phyloP scores from a whole-genome alignment of 1,140 invertebrate genomes.

The Papilio polytes region DNA sequence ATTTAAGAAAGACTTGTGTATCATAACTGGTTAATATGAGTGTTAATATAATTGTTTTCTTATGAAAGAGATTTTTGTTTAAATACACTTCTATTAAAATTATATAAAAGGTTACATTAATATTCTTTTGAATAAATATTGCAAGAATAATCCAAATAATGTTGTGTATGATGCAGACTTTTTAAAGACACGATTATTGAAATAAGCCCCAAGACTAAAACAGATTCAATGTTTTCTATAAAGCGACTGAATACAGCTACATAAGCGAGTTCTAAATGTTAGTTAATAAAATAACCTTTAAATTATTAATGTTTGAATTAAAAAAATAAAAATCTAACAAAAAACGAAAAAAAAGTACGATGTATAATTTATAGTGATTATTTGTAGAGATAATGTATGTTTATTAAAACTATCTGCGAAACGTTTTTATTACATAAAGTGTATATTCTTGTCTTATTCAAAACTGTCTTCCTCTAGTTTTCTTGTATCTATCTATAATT shows the following conservation, averaged over 20 bases:
- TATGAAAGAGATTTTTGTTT: not conserved
- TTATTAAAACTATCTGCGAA: not conserved
- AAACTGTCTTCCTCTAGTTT: not conserved
- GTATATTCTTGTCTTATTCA: not conserved
- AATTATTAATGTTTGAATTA: conserved; percentile 33
- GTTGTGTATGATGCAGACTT: not conserved
- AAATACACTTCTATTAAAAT: not conserved
- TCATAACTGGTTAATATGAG: not conserved
- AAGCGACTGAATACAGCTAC: conserved; percentile 38
- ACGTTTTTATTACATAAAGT: not conserved
- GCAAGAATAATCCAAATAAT: not conserved
- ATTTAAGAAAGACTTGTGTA: not conserved
- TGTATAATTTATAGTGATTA: conserved; percentile 33
- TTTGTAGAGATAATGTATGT: conserved; percentile 34
- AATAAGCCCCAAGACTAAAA: not conserved
- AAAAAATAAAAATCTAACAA: conserved; percentile 31
- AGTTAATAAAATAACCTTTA: conserved; percentile 39
- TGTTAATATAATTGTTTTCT: too few species aligned
- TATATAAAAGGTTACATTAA: not conserved
- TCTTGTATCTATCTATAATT: not conserved
- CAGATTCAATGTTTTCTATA: conserved; percentile 18
- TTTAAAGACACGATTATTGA: not conserved
- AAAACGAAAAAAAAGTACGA: conserved; percentile 30
- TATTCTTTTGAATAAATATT: not conserved
- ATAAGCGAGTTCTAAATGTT: conserved; percentile 38